phyloP scores from a whole-genome alignment of 2,113 vertebrate genomes.

The Leptobrachium ailaonicum region DNA sequence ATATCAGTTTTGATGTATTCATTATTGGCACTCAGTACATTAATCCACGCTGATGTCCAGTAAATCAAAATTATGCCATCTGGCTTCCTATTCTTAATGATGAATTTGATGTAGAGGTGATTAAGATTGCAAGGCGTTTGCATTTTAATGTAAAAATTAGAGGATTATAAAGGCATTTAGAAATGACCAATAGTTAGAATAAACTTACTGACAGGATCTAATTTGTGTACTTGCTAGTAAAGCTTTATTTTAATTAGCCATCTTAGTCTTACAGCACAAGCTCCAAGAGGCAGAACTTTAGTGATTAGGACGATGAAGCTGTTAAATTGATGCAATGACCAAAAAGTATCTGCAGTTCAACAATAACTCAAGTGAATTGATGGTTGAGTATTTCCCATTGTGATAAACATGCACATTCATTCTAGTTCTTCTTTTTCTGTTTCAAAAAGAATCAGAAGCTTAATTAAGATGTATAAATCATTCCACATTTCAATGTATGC shows the following conservation, averaged over 20 bases:
- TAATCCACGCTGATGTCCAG: slow-evolving; percentile 95
- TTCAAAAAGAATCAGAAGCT: no score
- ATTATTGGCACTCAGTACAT: slow-evolving; percentile 93
- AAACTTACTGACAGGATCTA: slow-evolving; percentile 93
- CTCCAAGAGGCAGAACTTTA: slow-evolving; percentile 93
- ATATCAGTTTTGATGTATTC: slow-evolving; percentile 93
- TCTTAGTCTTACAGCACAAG: slow-evolving; percentile 86
- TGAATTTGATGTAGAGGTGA: slow-evolving; percentile 97
- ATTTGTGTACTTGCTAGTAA: slow-evolving; percentile 96
- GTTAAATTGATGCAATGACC: slow-evolving; percentile 92
- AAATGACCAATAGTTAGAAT: slow-evolving; percentile 93
- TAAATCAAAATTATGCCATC: slow-evolving; percentile 98
- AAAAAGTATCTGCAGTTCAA: slow-evolving; percentile 83
- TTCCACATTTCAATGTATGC: no score
- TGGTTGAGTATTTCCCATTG: neutral
- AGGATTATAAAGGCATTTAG: slow-evolving; percentile 97
- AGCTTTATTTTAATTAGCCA: slow-evolving; percentile 90
- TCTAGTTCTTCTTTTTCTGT: no score
- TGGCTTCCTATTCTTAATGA: slow-evolving; percentile 96
- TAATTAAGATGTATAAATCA: no score
- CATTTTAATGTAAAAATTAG: slow-evolving; percentile 98
- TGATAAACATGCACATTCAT: no score
- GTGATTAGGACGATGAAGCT: slow-evolving; percentile 93
- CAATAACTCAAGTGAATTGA: slow-evolving; percentile 63
- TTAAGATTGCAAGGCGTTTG: slow-evolving; percentile 95